These are phyloP conservation scores for Mythimna loreyi DNA, from an alignment of 2,888 invertebrate species.

Conservation along the genomic window DNA sequence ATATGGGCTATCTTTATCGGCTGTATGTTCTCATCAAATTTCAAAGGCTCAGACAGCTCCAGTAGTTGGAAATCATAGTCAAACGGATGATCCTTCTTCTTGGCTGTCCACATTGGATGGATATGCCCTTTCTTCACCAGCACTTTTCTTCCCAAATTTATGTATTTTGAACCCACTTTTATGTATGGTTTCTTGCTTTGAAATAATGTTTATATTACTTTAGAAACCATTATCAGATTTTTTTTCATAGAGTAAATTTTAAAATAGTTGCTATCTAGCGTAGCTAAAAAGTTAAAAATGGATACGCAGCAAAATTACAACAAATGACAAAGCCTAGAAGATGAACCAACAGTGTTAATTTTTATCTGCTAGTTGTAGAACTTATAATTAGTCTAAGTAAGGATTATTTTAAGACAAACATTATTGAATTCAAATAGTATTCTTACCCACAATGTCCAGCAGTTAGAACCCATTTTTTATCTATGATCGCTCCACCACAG, in stretches of 20 bases:
- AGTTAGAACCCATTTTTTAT: constrained; percentile 82
- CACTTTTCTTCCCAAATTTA: constrained; percentile 77
- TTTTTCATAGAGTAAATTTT: background rate
- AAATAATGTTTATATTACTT: constrained; percentile 46
- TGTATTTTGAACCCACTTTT: constrained; percentile 82
- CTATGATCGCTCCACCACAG: constrained; percentile 86
- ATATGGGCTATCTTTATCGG: constrained; percentile 83
- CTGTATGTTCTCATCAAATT: constrained; percentile 78
- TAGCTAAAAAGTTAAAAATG: background rate
- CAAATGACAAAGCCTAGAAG: background rate
- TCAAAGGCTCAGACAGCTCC: constrained; percentile 75
- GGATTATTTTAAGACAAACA: background rate
- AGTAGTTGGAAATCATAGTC: constrained; percentile 86
- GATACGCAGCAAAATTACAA: background rate
- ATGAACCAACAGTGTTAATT: background rate
- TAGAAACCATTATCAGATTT: background rate
- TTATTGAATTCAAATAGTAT: background rate
- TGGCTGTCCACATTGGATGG: constrained; percentile 79
- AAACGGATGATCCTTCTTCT: constrained; percentile 82
- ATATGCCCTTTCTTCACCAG: constrained; percentile 70
- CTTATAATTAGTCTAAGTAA: background rate
- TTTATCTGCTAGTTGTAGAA: background rate
- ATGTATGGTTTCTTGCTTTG: constrained; percentile 82
- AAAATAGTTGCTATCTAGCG: background rate
- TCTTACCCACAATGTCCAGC: constrained; percentile 89